Evolutionary conservation across 2,888 invertebrate species (phyloP), one percentile per base, ranked within the genome.

Genomic region (Arge pagana): DNA sequence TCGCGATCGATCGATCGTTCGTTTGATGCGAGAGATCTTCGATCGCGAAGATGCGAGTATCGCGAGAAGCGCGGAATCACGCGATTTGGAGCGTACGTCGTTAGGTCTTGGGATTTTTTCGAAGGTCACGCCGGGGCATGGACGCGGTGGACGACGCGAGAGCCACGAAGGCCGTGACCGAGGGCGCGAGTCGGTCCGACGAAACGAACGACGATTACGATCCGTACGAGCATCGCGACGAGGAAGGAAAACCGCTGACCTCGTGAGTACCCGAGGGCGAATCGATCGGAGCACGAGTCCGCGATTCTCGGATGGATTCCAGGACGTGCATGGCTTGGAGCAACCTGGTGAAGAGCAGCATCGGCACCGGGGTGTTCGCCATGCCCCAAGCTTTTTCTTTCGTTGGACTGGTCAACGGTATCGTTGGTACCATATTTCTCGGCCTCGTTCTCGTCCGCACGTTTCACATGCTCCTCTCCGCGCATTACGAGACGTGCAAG

Each of bases 361-460:
- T 57, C 10, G 68, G 67, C 1, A 65, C 65, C 1, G 68, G 68
- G 4, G 53, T 68, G 4, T 68, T 68, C 21, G 62, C 66, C 0
- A 60, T 68, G 59, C 66, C 68, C 0, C 59, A 64, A 31, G 68
- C 68, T 4, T 68, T 65, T n/a, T 61, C 62, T 1, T 57, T 59
- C 40, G 67, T 68, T 11, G 68, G 68, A 10, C 54, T 68, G 43
- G 4, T 62, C 3, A 15, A 60, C 11, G 68, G 68, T 8, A 57
- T 67, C 4, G 11, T 62, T 4, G 63, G 66, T 5, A 65, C 64
- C 2, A 41, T 57, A 16, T 10, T 64, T 4, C 55, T 67, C 53
- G 66, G 68, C 23, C 6, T 65, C 7, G 35, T 67, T 8, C 60
- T 67, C 11, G 61, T 61, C 1, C 36, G 50, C n/a, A 57, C 61